Conservation (phyloP, 2,113 vertebrate species). For the Laterallus jamaicensis region DNA sequence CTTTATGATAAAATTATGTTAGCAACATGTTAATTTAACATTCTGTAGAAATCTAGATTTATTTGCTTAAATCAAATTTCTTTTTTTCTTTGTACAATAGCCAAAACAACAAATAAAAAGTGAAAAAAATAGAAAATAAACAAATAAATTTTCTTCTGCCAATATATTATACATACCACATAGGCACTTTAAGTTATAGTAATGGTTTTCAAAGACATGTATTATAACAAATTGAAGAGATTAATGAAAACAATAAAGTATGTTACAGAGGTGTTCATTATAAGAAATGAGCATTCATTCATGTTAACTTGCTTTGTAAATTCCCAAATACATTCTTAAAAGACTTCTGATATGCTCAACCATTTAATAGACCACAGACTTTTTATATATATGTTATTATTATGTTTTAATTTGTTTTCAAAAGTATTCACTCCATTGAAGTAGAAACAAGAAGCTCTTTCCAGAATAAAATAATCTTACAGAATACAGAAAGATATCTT, state of each 20-base stretch:
- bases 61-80: not conserved
- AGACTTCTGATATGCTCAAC: not conserved
- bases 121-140: not conserved
- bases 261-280: not conserved
- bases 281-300: not conserved
- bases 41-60: not conserved
- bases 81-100: not conserved
- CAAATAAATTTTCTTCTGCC: not conserved
- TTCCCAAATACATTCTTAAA: not conserved
- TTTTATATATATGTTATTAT: not conserved
- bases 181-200: not conserved
- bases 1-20: not conserved
- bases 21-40: not conserved
- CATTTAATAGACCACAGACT: not conserved
- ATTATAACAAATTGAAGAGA: not conserved
- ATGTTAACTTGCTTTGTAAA: not conserved
- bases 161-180: not conserved
- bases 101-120: not conserved
- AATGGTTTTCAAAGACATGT: not conserved
- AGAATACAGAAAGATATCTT: not conserved
- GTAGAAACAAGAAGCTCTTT: not conserved
- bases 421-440: not conserved
- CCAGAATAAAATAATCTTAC: not conserved
- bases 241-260: not conserved
- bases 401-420: not conserved